Conservation (phyloP, 2,797 vertebrate genomes). For the Acrossocheilus wenchowensis region DNA sequence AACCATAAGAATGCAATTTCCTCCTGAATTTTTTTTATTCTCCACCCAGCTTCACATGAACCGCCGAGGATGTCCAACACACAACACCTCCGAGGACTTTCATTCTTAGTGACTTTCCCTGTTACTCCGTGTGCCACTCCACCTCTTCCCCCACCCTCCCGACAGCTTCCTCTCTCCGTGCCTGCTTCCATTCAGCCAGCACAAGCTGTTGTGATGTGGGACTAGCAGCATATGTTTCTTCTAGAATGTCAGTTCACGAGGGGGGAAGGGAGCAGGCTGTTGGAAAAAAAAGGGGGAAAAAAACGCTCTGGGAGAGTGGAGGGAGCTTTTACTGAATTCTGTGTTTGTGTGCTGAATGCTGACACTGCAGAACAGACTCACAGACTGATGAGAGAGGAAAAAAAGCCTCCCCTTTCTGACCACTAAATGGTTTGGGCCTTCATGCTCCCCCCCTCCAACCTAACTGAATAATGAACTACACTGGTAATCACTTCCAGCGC, state of each 20-base stretch:
- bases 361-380: conserved; percentile 80
- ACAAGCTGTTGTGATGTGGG: conserved; percentile 79
- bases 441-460: conserved; percentile 61
- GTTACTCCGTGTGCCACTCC: not conserved
- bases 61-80: conserved; percentile 35
- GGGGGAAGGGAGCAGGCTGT: conserved; percentile 75
- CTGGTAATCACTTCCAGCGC: conserved; percentile 78
- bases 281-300: conserved; percentile 54
- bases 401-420: conserved; percentile 71
- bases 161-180: conserved; percentile 67
- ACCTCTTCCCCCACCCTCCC: conserved; percentile 37
- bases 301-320: conserved; percentile 66
- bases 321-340: conserved; percentile 80
- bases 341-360: conserved; percentile 83
- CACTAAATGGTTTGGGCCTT: conserved; percentile 74
- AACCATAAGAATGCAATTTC: conserved; percentile 48
- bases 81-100: conserved; percentile 43
- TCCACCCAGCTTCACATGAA: not conserved
- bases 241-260: conserved; percentile 80
- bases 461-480: conserved; percentile 75
- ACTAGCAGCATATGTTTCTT: conserved; percentile 82
- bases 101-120: conserved; percentile 47
- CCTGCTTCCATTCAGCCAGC: conserved; percentile 74
- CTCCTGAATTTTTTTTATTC: conserved; percentile 18
- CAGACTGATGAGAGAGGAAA: conserved; percentile 74